phyloP scores from a whole-genome alignment of 2,888 invertebrate species.

The Lepidochrysops patricia region DNA sequence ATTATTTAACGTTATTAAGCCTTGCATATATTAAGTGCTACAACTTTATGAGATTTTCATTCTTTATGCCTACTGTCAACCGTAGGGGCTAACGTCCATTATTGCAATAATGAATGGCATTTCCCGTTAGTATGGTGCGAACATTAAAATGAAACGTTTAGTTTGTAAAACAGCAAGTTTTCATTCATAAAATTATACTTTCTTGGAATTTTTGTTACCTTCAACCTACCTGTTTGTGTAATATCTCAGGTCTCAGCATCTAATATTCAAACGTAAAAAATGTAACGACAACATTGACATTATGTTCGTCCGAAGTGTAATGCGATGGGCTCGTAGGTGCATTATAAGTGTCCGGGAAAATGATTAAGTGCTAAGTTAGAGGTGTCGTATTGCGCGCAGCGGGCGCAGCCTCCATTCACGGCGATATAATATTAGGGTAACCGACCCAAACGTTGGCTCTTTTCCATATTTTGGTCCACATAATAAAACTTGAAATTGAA shows the following conservation, averaged over 20 bases:
- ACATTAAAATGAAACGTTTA: not conserved
- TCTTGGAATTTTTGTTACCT: not conserved
- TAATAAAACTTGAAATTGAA: too few relatives aligned
- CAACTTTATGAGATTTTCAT: too few relatives aligned
- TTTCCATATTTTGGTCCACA: too few relatives aligned
- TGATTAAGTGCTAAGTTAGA: constrained; percentile 73
- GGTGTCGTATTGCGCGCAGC: constrained; percentile 60
- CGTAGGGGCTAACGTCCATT: too few relatives aligned
- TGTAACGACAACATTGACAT: constrained; percentile 20
- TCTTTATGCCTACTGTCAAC: too few relatives aligned
- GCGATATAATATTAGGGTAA: constrained; percentile 64
- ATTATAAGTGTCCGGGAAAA: constrained; percentile 64
- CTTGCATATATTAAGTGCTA: too few relatives aligned
- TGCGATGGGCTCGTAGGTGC: constrained; percentile 34
- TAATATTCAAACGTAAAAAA: not conserved
- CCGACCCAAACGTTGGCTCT: too few relatives aligned
- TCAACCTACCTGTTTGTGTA: not conserved
- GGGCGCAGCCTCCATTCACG: constrained; percentile 59
- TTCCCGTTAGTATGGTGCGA: too few relatives aligned
- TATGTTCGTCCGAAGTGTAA: constrained; percentile 23
- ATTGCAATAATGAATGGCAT: too few relatives aligned
- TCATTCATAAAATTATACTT: not conserved
- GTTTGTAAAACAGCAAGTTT: not conserved
- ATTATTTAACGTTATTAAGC: too few relatives aligned
- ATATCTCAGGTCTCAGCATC: not conserved